Base-by-base conservation (phyloP, 2,888 invertebrate genomes). In the Parnassius mnemosyne region DNA sequence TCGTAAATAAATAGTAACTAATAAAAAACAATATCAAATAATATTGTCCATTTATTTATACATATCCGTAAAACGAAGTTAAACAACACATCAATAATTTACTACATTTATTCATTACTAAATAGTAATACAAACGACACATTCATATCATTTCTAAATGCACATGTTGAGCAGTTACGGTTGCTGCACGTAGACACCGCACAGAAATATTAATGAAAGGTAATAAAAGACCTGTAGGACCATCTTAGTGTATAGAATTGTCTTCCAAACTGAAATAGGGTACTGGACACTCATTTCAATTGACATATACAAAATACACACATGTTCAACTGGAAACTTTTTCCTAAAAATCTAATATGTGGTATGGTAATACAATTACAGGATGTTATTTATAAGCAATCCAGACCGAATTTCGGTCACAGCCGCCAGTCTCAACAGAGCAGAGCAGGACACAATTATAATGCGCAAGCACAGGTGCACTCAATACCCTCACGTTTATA, bases 101-200 rank as follows among this genome's bases (percentile, higher is more conserved):
- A 72, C 73, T 78, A 77, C 71, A 74, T 74, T 75, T 76, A 72
- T 75, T 68, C 42, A 59, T 64, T 65, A 54, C 57, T 71, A 69
- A 73, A 71, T 73, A 61, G 69, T 66, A 72, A 72, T 69, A 74
- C 67, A 65, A 73, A 68, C 66, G 70, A 73, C 70, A 77, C 73
- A 69, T 72, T 69, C 66, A 68, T 67, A 68, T 67, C 54, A 53
- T 63, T 66, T 51, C 51, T 73, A 74, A 75, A 75, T 75, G 75
- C 74, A 72, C 65, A 69, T 57, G 66, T 75, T 75, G 75, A 74
- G 75, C 75, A 66, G 63, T 50, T 58, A 63, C 44, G 57, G 66
- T 57, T 50, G 56, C 51, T 67, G 67, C 65, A 67, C 47, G 3
- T 9, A 12, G 9, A 9, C 49, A 13, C 59, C 61, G 59, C 47